phyloP scores from a whole-genome alignment of 2,113 vertebrate species.

The Heterochromis multidens region DNA sequence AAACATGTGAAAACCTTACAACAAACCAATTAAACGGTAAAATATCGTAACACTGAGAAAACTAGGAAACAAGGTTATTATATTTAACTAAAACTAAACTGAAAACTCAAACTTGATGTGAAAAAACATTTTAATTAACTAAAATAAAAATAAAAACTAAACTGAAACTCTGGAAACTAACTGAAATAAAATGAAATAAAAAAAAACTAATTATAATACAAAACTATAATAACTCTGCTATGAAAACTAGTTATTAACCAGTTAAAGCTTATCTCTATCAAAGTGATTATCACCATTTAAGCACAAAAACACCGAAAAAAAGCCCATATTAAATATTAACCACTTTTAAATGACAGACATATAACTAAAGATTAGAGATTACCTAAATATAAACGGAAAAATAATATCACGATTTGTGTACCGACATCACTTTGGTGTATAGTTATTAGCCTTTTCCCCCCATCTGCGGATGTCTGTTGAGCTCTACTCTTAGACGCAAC shows the following conservation, averaged over 20 bases:
- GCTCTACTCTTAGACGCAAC: not conserved
- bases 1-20: not conserved
- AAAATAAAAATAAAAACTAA: accelerated
- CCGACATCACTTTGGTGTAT: not conserved
- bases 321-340: not conserved
- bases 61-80: too few species aligned
- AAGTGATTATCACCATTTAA: not conserved
- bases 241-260: not conserved
- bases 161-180: not conserved
- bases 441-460: not conserved
- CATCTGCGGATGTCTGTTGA: constrained; percentile 4
- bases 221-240: not conserved
- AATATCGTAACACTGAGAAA: too few species aligned
- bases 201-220: accelerated
- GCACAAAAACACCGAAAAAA: not conserved
- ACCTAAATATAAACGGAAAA: not conserved
- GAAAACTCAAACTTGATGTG: too few species aligned
- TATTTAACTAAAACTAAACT: not conserved
- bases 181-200: not conserved
- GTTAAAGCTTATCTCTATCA: not conserved
- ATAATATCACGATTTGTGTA: not conserved
- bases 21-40: too few species aligned
- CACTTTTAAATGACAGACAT: accelerated
- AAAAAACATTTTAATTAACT: too few species aligned
- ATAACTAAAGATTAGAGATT: not conserved